Conservation (phyloP, 2,888 invertebrate genomes). For the Mythimna pallens region DNA sequence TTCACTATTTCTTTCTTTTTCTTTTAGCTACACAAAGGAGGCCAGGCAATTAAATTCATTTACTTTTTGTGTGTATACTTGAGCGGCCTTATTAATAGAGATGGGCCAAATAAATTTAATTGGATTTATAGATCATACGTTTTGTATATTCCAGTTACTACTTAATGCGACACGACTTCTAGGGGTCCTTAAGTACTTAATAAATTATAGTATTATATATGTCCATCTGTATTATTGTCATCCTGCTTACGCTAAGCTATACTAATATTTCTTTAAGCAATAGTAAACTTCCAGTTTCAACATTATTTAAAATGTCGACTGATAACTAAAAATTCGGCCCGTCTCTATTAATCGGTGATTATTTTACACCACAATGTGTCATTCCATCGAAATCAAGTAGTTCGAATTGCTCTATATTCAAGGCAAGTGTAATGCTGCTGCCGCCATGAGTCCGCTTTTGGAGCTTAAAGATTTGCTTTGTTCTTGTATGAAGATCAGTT, state of each 20-base stretch:
- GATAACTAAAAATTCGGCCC: slow-evolving; percentile 24
- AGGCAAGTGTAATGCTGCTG: slow-evolving; percentile 28
- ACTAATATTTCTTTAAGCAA: not conserved
- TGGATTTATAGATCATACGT: not conserved
- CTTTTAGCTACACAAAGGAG: slow-evolving; percentile 47
- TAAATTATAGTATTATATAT: slow-evolving; percentile 6
- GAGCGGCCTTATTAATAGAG: slow-evolving; percentile 52
- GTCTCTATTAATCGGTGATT: slow-evolving; percentile 49
- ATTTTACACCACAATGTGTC: slow-evolving; percentile 36
- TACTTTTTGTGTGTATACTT: slow-evolving; percentile 44
- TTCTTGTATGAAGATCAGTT: slow-evolving; percentile 12
- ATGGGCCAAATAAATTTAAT: slow-evolving; percentile 37
- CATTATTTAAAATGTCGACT: not conserved
- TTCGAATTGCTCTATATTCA: slow-evolving; percentile 10
- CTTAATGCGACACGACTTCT: not conserved
- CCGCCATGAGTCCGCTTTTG: slow-evolving; percentile 49
- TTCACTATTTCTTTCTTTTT: slow-evolving; percentile 9
- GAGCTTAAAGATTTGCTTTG: slow-evolving; percentile 34
- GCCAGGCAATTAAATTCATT: slow-evolving; percentile 54
- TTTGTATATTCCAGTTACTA: not conserved
- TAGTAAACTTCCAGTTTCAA: not conserved
- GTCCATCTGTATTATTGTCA: not conserved
- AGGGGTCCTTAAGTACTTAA: slow-evolving; percentile 2
- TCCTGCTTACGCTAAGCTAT: slow-evolving; percentile 10
- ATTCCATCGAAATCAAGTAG: slow-evolving; percentile 33